Base-by-base conservation (phyloP, 2,888 invertebrate genomes). In the Tethea ocularis region DNA sequence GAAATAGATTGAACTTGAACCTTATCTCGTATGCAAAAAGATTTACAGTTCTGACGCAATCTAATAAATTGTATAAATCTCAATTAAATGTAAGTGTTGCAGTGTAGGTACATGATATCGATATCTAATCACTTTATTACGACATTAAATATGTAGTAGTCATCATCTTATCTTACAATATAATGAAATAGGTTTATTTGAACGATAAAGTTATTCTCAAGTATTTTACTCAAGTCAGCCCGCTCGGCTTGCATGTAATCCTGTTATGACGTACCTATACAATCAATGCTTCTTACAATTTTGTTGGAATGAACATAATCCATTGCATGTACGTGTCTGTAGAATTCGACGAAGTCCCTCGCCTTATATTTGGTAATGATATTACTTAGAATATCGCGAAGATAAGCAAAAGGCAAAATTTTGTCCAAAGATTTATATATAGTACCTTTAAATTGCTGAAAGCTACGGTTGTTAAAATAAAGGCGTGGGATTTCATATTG, bases 281-380 rank as follows among this genome's bases (percentile, higher is more conserved):
- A 20, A 46, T 46, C 60, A 68, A 74, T 67, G 81, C 82, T 82
- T 87, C 73, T 75, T 80, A 78, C 66, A 77, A 76, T 81, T 85
- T 80, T 74, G 70, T 85, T 85, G 82, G 80, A 83, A 83, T 86
- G 77, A 79, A 75, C 80, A 78, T 80, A 80, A 73, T 74, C 79
- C 82, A 84, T 84, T 86, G 90, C 90, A 90, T 90, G 89, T 83
- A 76, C 73, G 74, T 88, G 80, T 86, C 69, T 68, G 69, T 80
- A 76, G 69, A 63, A 61, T 64, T 66, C 66, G 70, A 71, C 67
- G 76, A 82, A 82, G 80, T 77, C 76, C 72, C 77, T 74, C 80
- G 83, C 82, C 84, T 81, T 78, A 75, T 38, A 38, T 38, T 68
- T 57, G 15, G 36, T 59, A 57, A 63, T 20, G 10, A 0, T 46